Percentiles rank a stretch among this genome's conserved stretches.
Conservation (phyloP, 2,797 vertebrate species). For the Macrochelys suwanniensis region DNA sequence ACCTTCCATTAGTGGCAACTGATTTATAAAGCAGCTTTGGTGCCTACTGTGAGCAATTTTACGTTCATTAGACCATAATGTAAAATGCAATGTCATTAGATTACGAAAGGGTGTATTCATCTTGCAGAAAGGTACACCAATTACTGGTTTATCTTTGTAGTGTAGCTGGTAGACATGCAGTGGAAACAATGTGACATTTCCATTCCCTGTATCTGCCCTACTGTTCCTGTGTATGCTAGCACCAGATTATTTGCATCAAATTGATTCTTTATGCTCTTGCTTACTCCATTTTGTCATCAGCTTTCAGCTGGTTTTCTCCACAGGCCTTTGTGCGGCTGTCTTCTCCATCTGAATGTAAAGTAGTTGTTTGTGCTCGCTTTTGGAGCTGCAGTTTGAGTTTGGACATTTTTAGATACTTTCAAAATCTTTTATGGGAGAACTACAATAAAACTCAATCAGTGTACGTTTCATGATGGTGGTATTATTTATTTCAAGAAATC, state of each 20-base stretch:
- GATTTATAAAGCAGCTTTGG: conserved; percentile 31
- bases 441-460: not conserved
- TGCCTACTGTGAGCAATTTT: conserved; percentile 6
- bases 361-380: accelerated
- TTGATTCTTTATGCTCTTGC: not conserved
- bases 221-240: not conserved
- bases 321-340: not conserved
- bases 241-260: not conserved
- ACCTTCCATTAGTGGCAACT: not conserved
- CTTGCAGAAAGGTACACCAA: not conserved
- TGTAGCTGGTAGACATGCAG: accelerated
- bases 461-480: not conserved
- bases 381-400: not conserved
- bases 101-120: not conserved
- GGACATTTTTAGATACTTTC: not conserved
- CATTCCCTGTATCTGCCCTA: not conserved
- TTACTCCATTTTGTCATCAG: not conserved
- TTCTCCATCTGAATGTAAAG: not conserved
- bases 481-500: not conserved
- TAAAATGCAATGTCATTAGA: not conserved
- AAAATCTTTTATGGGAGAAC: not conserved
- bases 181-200: not conserved
- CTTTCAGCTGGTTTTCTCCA: accelerated
- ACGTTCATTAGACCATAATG: conserved; percentile 26
- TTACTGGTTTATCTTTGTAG: not conserved